These are phyloP conservation scores for Sycobia sp. DNA, from an alignment of 1,140 invertebrate species.

Conservation along the genomic window DNA sequence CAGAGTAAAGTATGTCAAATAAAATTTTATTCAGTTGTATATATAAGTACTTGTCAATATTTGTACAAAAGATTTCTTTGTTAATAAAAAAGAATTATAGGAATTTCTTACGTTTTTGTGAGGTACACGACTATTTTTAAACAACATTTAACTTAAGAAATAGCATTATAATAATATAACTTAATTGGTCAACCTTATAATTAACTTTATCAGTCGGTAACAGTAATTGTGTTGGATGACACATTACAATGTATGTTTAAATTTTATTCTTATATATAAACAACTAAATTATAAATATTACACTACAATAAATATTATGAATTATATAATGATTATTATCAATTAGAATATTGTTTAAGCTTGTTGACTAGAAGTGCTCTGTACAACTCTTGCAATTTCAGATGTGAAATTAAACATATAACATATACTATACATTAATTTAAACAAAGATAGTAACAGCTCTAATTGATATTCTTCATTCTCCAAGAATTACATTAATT, in stretches of 20 bases:
- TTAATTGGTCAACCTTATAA: constrained; percentile 1
- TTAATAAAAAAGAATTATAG: constrained; percentile 7
- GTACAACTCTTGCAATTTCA: constrained; percentile 17
- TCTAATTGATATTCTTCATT: too few relatives aligned
- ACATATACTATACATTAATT: too few relatives aligned
- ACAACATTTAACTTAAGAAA: constrained; percentile 1
- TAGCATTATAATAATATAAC: constrained; percentile 19
- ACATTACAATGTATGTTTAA: constrained; percentile 29
- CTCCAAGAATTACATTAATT: too few relatives aligned
- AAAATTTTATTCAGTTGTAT: constrained; percentile 22
- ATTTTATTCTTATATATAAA: constrained; percentile 33
- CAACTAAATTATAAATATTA: constrained; percentile 25
- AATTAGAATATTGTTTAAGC: constrained; percentile 43
- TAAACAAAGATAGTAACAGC: too few relatives aligned
- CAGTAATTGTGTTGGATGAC: constrained; percentile 22
- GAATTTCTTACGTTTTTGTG: too few relatives aligned
- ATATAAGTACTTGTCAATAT: constrained; percentile 23
- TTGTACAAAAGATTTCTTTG: constrained; percentile 21
- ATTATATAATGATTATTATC: constrained; percentile 32
- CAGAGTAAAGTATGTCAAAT: constrained; percentile 1
- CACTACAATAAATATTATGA: constrained; percentile 29
- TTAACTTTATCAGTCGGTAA: constrained; percentile 1
- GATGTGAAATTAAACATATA: constrained; percentile 3
- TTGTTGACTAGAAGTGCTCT: constrained; percentile 43
- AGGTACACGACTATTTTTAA: constrained; percentile 5